Conservation (phyloP, 2,113 vertebrate species). For the Cyanoderma ruficeps region DNA sequence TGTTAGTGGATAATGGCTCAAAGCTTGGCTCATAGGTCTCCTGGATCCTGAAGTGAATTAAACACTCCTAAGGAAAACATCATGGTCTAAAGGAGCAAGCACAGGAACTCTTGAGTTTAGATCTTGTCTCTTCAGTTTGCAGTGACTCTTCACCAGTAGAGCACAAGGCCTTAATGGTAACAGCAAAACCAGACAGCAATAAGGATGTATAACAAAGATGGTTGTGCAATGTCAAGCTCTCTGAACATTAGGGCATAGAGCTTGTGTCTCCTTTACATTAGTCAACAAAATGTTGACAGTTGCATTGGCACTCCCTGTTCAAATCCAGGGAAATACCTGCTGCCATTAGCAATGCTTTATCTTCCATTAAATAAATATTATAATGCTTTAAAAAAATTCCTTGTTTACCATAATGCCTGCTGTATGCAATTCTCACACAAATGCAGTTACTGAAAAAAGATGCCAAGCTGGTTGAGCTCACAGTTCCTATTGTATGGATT, state of each 20-base stretch:
- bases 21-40: constrained; percentile 29
- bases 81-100: not conserved
- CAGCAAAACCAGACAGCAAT: not conserved
- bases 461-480: not conserved
- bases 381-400: not conserved
- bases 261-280: not conserved
- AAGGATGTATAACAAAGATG: not conserved
- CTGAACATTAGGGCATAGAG: not conserved
- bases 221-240: not conserved
- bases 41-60: constrained; percentile 26
- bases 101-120: not conserved
- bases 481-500: not conserved
- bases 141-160: not conserved
- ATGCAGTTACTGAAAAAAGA: not conserved
- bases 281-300: not conserved
- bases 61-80: constrained; percentile 11
- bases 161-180: not conserved
- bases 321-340: not conserved
- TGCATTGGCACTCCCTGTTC: not conserved
- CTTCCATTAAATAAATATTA: not conserved
- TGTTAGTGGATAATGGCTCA: constrained; percentile 55
- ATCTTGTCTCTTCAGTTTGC: not conserved
- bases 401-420: not conserved
- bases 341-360: not conserved
- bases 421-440: not conserved